Evolutionary conservation across 2,888 invertebrate species (phyloP).

Genomic region (Empis stercorea): DNA sequence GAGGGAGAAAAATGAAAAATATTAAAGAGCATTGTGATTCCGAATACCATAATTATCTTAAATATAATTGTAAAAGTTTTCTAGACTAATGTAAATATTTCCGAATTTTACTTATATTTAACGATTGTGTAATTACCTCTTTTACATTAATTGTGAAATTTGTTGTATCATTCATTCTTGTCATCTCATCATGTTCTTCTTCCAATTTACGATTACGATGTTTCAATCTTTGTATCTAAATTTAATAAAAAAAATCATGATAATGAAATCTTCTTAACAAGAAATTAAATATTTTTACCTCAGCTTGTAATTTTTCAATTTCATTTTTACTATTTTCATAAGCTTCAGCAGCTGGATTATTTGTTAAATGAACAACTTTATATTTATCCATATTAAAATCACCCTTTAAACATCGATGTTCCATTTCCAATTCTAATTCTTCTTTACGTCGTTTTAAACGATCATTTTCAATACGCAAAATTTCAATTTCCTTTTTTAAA

Average conservation of each 20-base stretch:
- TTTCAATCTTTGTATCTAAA: conserved; percentile 41
- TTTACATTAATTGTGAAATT: conserved; percentile 40
- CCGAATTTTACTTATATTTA: too few species aligned
- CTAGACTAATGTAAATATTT: too few species aligned
- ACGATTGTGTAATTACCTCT: too few species aligned
- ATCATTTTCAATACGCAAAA: conserved; percentile 38
- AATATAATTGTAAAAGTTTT: too few species aligned
- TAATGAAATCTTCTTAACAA: not conserved
- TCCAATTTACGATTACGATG: conserved; percentile 31
- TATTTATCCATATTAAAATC: conserved; percentile 36
- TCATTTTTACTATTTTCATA: conserved; percentile 51
- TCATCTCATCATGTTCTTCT: conserved; percentile 29
- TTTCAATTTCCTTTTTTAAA: conserved; percentile 47
- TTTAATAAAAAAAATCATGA: conserved; percentile 4
- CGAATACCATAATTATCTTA: too few species aligned
- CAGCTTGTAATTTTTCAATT: conserved; percentile 55
- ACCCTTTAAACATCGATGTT: conserved; percentile 44
- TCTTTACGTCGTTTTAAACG: conserved; percentile 44
- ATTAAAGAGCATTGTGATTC: too few species aligned
- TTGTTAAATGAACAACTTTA: conserved; percentile 48
- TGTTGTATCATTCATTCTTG: conserved; percentile 27
- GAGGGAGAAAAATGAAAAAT: too few species aligned
- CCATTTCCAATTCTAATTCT: conserved; percentile 52
- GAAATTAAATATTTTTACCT: conserved; percentile 34
- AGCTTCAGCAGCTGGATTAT: conserved; percentile 62